phyloP scores from a whole-genome alignment of 2,888 invertebrate genomes.

The Bhutanitis thaidina region DNA sequence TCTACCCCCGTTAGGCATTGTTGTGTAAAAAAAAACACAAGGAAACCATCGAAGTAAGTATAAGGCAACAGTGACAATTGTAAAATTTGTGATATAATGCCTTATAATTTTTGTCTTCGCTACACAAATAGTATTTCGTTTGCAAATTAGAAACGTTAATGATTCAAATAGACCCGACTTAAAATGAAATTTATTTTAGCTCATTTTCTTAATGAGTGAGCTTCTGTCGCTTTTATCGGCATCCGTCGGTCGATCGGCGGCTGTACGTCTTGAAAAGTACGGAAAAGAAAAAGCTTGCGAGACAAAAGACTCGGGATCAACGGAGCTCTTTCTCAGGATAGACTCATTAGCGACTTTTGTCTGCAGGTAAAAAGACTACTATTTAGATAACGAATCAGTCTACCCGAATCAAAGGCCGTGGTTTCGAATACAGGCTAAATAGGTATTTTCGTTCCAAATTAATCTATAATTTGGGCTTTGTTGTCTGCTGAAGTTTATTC shows the following conservation, averaged over 20 bases:
- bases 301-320: slow-evolving; percentile 17
- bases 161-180: slow-evolving; percentile 11
- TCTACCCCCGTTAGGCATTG: too few species aligned
- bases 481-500: too few species aligned
- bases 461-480: not conserved
- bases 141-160: too few species aligned
- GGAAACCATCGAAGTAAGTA: too few species aligned
- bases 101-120: too few species aligned
- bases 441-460: not conserved
- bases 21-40: too few species aligned
- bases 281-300: slow-evolving; percentile 11
- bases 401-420: slow-evolving; percentile 3
- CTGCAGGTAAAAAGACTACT: slow-evolving; percentile 7
- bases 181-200: slow-evolving; percentile 12
- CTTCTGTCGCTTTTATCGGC: slow-evolving; percentile 16
- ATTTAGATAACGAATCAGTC: slow-evolving; percentile 14
- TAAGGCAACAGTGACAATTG: too few species aligned
- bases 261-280: slow-evolving; percentile 13
- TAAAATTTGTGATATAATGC: too few species aligned
- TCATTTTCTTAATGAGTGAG: slow-evolving; percentile 18
- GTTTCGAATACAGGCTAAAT: not conserved
- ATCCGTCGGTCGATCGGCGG: slow-evolving; percentile 15
- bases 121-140: too few species aligned
- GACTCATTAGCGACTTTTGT: slow-evolving; percentile 20
- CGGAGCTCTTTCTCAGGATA: slow-evolving; percentile 3